A percentile compares a stretch with the other conserved stretches of the same genome.
Evolutionary conservation across 2,113 vertebrate genomes (phyloP).

Genomic region (Ceyx melanurus): DNA sequence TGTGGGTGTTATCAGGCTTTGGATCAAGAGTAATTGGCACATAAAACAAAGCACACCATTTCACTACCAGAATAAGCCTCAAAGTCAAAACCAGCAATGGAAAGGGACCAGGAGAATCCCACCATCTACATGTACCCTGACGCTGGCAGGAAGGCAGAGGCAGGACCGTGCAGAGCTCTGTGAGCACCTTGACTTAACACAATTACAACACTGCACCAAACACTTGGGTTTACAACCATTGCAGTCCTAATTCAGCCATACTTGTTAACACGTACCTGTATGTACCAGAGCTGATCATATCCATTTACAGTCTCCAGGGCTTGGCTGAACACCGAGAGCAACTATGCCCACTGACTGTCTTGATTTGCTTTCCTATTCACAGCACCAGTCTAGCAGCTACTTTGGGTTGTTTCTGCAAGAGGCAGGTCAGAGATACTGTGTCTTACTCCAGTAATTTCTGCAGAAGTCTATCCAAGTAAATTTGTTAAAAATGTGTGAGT

Average conservation of each 20-base stretch:
- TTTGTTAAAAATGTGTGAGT: background rate
- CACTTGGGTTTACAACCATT: background rate
- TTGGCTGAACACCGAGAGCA: background rate
- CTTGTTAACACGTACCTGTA: too few species aligned
- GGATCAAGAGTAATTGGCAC: background rate
- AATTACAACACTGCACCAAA: background rate
- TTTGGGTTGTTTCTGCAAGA: background rate
- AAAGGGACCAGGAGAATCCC: background rate
- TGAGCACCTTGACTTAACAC: background rate
- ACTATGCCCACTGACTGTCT: background rate
- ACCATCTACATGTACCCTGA: background rate
- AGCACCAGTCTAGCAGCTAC: background rate
- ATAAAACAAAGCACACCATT: background rate
- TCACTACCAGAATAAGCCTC: background rate
- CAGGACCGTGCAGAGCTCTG: background rate
- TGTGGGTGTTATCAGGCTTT: fast-evolving
- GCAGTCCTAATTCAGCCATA: background rate
- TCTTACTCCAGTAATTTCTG: background rate
- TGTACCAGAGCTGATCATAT: background rate
- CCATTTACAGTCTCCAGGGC: background rate
- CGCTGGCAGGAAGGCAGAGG: background rate
- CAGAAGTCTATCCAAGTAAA: background rate
- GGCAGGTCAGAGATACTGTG: too few species aligned
- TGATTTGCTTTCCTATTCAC: background rate
- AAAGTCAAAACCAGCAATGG: background rate